phyloP scores from a whole-genome alignment of 2,888 invertebrate genomes.

The Nephrotoma appendiculata region DNA sequence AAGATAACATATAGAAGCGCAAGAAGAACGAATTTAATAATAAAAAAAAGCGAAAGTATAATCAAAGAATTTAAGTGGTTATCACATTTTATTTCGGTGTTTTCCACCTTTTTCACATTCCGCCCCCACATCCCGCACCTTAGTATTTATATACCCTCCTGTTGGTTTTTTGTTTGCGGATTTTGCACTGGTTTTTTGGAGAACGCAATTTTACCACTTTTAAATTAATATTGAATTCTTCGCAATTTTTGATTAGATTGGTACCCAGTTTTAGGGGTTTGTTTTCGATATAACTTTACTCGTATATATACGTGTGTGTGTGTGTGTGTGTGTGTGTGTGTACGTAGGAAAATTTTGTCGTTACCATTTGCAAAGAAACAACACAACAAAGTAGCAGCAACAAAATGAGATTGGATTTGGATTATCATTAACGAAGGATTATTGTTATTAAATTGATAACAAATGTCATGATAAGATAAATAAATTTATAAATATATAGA shows the following conservation, averaged over 20 bases:
- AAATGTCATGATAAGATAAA: background rate
- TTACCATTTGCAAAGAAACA: background rate
- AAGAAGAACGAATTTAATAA: background rate
- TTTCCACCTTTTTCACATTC: background rate
- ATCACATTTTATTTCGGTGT: background rate
- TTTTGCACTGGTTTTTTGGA: background rate
- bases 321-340: background rate
- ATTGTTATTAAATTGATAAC: background rate
- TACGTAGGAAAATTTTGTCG: background rate
- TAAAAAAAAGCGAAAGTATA: background rate
- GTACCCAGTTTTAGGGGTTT: background rate
- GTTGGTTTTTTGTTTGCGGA: background rate
- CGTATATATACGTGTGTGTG: no score
- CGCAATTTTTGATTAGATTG: background rate
- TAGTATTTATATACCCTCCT: background rate
- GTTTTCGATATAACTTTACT: background rate
- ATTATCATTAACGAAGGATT: background rate
- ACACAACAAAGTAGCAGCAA: background rate
- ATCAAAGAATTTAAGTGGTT: conserved; percentile 4
- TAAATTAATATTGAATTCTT: background rate
- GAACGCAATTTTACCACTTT: background rate
- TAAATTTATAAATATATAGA: background rate
- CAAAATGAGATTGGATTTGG: background rate
- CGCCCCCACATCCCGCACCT: no score
- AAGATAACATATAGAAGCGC: background rate